Base-by-base conservation (phyloP, 2,888 invertebrate genomes). In the Balanococcus diminutus region DNA sequence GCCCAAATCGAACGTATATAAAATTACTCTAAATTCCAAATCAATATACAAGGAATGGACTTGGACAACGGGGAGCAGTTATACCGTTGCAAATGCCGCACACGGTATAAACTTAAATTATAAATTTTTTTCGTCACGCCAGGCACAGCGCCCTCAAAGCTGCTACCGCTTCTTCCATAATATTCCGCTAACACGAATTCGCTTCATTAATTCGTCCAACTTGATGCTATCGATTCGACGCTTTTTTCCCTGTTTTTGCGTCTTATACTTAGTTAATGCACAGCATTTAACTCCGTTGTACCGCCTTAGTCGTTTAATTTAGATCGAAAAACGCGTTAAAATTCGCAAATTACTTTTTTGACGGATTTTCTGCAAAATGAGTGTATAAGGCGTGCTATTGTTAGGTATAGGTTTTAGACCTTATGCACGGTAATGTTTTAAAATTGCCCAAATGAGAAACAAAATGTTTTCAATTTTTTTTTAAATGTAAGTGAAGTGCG, bases 91-190 rank as follows among this genome's bases (percentile, higher is more conserved):
- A 31, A 67, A 67, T 28, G 67, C 67, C 28, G 56, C 56, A 67
- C 67, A 67, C 67, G 67, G 67, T 67, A 67, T 67, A 31, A 67
- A 67, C 67, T 67, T 28, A 25, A 67, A 67, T 28, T 25, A 28
- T 67, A 31, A 67, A 67, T 67, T 67, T 67, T 67, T 67, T 67
- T 67, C 67, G 67, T 67, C 67, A 67, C 67, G 67, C 67, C 67
- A 67, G 67, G 67, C 25, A 67, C 67, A 28, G 67, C 67, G 67
- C 67, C 67, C 28, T 67, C 6, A 67, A 25, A 67, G 28, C 67
- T 67, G 1, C 25, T 9, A 28, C 67, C 67, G 67, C 16, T 16
- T 22, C 9, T 22, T 56, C 56, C 16, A 16, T 67, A 67, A 67
- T 67, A 67, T 28, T 67, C 28, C 67, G 4, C 28, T 28, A 67